Conservation (phyloP, 1,140 invertebrate genomes). For the Penaeus vannamei region DNA sequence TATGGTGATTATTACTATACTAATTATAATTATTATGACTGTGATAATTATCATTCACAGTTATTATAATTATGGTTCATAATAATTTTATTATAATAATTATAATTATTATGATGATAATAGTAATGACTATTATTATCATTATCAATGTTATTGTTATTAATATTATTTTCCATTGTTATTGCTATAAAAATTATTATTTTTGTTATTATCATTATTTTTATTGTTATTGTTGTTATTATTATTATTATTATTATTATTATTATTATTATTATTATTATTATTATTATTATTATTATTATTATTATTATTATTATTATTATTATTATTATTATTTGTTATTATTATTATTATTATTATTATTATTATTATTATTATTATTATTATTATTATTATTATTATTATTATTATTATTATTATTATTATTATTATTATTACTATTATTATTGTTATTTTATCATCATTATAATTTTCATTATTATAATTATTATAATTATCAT, state of each 20-base stretch:
- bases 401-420: no score
- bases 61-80: conserved; percentile 10
- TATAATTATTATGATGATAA: conserved; percentile 11
- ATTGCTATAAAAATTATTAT: neutral
- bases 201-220: neutral
- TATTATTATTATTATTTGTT: no score
- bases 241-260: conserved; percentile 27
- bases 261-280: conserved; percentile 22
- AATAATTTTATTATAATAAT: conserved; percentile 20
- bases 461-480: no score
- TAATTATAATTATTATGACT: neutral
- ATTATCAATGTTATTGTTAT: conserved; percentile 10
- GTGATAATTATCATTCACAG: neutral
- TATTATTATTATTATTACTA: no score
- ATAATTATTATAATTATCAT: no score
- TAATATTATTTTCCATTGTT: neutral
- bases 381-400: no score
- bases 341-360: no score
- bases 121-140: conserved; percentile 7
- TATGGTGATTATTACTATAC: neutral
- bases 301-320: neutral
- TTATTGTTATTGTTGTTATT: neutral
- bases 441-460: no score
- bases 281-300: conserved; percentile 28
- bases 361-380: no score